Evolutionary conservation across 2,113 vertebrate genomes (phyloP), one percentile per base, ranked within the genome.

Genomic region (Zapornia atra): DNA sequence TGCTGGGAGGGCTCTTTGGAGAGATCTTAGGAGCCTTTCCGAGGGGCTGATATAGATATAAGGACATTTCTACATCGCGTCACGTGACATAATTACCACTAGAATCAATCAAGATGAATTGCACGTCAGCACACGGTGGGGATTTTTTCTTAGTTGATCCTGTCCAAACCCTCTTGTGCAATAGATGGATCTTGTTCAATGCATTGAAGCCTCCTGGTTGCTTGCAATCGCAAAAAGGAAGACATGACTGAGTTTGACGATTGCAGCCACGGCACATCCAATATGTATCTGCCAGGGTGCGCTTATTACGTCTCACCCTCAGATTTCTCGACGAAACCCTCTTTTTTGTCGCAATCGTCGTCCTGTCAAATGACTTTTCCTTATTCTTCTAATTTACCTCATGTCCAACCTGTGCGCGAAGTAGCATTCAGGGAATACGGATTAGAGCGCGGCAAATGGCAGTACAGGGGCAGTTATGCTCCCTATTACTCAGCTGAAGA

Each of bases 51-150:
- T 99, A 99, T 98, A 99, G 99, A 99, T 99, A 99, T 99, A 99
- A 99, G 99, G 99, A 99, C 99, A 99, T 99, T 99, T 98, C 98
- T 99, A 98, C 98, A 98, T 98, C 97, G 98, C 98, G 99, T 99
- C 99, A 99, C 99, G 99, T 99, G 99, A 99, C 99, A 98, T 99
- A 99, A 99, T 99, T 99, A 99, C 99, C 99, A 99, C 99, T 98
- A 99, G 99, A 99, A 99, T 99, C 99, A 99, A 99, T 99, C 99
- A 99, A 99, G 99, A 99, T 99, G 99, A 99, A 99, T 99, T 99
- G 99, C 99, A 99, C 99, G 99, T 99, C 99, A 99, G 99, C 99
- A 98, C 98, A 98, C 98, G 98, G 99, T 99, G 99, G 99, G 99
- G 98, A 99, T 99, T 99, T 99, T 98, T 98, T 98, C 98, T 98